A percentile compares a stretch with the other conserved stretches of the same genome.
Evolutionary conservation across 2,113 vertebrate genomes (phyloP).

Genomic region (Salvelinus namaycush): DNA sequence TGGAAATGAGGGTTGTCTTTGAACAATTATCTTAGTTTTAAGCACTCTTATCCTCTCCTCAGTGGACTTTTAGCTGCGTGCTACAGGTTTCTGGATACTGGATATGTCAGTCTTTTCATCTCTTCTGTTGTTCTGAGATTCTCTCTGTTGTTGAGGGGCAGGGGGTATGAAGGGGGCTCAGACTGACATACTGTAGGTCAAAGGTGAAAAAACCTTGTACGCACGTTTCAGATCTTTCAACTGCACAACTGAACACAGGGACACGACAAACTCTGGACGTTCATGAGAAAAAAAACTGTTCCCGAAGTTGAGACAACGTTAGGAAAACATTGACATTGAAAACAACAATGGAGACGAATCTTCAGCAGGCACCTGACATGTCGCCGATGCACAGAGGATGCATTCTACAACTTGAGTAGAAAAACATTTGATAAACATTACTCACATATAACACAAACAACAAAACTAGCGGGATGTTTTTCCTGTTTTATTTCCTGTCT

Average conservation of each 20-base stretch:
- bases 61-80: constrained; percentile 54
- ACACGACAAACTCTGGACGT: constrained; percentile 56
- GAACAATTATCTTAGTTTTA: constrained; percentile 38
- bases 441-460: constrained; percentile 47
- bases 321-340: constrained; percentile 41
- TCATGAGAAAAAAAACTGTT: constrained; percentile 26
- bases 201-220: constrained; percentile 53
- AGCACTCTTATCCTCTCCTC: constrained; percentile 11
- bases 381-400: constrained; percentile 44
- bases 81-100: constrained; percentile 65
- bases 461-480: constrained; percentile 35
- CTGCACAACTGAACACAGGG: constrained; percentile 66
- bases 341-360: constrained; percentile 22
- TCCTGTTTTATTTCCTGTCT: constrained; percentile 48
- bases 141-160: constrained; percentile 28
- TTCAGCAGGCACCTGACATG: constrained; percentile 29
- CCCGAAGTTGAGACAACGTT: constrained; percentile 54
- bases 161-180: constrained; percentile 17
- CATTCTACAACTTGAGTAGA: constrained; percentile 51
- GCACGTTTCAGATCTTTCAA: constrained; percentile 62
- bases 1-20: constrained; percentile 54
- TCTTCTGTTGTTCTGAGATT: constrained; percentile 58
- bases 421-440: constrained; percentile 58
- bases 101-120: constrained; percentile 55
- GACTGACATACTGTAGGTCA: constrained; percentile 53